Conservation (phyloP, 2,888 invertebrate species). For the Drosophila borealis region DNA sequence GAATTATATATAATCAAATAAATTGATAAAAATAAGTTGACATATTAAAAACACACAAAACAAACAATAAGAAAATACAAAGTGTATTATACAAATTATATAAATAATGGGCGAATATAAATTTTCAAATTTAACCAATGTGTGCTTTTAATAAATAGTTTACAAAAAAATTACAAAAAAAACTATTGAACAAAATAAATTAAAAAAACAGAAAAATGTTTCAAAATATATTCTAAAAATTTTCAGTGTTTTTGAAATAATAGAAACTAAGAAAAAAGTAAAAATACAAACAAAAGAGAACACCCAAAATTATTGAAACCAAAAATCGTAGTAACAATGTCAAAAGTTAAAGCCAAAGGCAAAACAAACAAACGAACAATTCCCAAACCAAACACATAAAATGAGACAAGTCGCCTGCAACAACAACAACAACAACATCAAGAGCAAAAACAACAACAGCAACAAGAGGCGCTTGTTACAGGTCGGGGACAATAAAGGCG, state of each 20-base stretch:
- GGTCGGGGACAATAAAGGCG: conserved; percentile 51
- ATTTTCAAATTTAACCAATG: no score
- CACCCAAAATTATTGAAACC: conserved; percentile 7
- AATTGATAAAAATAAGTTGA: no score
- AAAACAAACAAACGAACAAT: conserved; percentile 37
- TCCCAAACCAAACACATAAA: conserved; percentile 45
- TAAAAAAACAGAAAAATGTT: not conserved
- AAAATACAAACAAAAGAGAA: conserved; percentile 1
- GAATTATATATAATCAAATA: no score
- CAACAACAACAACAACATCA: conserved; percentile 28
- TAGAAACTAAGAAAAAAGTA: conserved; percentile 4
- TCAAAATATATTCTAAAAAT: not conserved
- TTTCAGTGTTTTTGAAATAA: conserved; percentile 36
- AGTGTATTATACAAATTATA: no score
- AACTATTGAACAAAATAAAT: not conserved
- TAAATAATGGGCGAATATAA: not conserved
- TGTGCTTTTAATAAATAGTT: not conserved
- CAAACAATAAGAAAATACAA: no score
- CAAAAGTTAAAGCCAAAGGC: conserved; percentile 50
- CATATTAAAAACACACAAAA: no score
- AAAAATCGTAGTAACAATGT: conserved; percentile 42
- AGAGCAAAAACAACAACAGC: conserved; percentile 14
- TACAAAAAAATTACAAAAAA: not conserved
- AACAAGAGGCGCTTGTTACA: conserved; percentile 33
- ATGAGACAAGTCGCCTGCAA: conserved; percentile 56